Evolutionary conservation across 2,888 invertebrate genomes (phyloP).

Genomic region (Sphecodes monilicornis): DNA sequence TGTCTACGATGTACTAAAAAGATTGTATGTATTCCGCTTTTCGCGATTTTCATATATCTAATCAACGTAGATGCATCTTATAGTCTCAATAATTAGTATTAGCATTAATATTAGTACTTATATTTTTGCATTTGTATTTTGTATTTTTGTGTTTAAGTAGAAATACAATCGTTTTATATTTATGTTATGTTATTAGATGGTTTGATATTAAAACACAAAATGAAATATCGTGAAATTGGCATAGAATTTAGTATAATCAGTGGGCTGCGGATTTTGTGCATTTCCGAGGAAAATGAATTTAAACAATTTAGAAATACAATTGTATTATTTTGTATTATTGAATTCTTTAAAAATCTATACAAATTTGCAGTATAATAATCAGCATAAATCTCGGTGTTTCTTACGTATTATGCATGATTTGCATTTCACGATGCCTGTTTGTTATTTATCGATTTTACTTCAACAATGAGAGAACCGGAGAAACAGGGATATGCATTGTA

Average conservation of each 20-base stretch:
- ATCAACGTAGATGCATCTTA: too few species aligned
- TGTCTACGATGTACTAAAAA: too few species aligned
- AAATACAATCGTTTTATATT: too few species aligned
- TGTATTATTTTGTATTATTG: neutral
- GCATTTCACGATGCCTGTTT: neutral
- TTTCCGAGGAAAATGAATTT: neutral
- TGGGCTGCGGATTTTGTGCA: neutral
- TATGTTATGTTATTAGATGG: too few species aligned
- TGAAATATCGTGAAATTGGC: neutral
- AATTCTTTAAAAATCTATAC: neutral
- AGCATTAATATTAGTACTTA: too few species aligned
- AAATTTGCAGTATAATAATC: neutral
- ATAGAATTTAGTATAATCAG: neutral
- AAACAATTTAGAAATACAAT: too few species aligned
- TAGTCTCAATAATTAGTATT: too few species aligned
- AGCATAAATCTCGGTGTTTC: neutral
- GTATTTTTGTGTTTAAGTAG: too few species aligned
- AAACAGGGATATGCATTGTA: neutral
- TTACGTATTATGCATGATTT: neutral
- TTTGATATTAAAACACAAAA: too few species aligned
- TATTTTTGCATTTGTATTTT: too few species aligned
- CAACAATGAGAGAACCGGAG: neutral
- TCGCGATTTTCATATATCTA: too few species aligned
- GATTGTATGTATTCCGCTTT: too few species aligned
- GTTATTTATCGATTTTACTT: constrained; percentile 26